phyloP scores from a whole-genome alignment of 2,888 invertebrate genomes.

The Micropterix aruncella region DNA sequence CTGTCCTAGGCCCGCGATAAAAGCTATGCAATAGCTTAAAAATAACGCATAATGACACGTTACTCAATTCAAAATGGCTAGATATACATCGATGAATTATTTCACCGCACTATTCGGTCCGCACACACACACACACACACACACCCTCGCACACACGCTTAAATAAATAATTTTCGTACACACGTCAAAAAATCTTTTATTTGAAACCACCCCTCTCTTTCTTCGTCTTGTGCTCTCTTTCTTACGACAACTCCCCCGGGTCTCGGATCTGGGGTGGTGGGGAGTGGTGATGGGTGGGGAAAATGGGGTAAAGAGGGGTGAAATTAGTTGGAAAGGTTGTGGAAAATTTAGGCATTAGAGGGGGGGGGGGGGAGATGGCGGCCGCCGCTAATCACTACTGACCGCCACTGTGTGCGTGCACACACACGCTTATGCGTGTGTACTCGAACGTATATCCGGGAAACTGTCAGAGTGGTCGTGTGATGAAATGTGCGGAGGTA shows the following conservation, averaged over 20 bases:
- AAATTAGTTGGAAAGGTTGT: constrained; percentile 5
- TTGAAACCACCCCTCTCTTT: neutral
- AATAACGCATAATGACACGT: too few species aligned
- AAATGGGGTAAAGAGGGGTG: constrained; percentile 8
- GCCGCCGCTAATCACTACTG: neutral
- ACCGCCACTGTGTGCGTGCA: constrained; percentile 7
- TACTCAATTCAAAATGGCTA: too few species aligned
- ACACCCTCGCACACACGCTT: neutral
- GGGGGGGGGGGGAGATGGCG: neutral
- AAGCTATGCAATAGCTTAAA: too few species aligned
- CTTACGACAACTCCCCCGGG: constrained; percentile 3
- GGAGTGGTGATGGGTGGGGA: constrained; percentile 6
- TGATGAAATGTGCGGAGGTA: too few species aligned
- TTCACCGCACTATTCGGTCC: too few species aligned
- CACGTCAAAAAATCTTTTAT: neutral
- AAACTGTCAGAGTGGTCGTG: too few species aligned
- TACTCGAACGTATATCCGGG: too few species aligned
- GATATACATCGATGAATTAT: too few species aligned
- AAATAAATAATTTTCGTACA: neutral
- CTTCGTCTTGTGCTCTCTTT: neutral
- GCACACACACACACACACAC: too few species aligned
- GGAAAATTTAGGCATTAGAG: neutral
- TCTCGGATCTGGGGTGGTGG: constrained; percentile 4
- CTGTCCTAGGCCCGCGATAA: too few species aligned
- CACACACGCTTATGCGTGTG: too few species aligned